A percentile compares a stretch with the other conserved stretches of the same genome.
These are phyloP conservation scores for Heloderma charlesbogerti DNA, from an alignment of 2,113 vertebrate species.

Conservation along the genomic window DNA sequence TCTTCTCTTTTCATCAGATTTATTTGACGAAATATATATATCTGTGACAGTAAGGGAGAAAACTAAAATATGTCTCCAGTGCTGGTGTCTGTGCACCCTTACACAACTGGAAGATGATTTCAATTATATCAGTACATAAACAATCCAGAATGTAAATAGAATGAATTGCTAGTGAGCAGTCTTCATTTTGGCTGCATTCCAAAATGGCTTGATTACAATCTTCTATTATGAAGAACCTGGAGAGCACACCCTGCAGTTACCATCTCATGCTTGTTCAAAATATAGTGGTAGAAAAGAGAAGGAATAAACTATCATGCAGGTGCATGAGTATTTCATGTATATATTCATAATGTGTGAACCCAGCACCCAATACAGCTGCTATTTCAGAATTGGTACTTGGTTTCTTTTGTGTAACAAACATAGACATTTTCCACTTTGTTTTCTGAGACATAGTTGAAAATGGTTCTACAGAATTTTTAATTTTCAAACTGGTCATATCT, in stretches of 20 bases:
- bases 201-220: slow-evolving; percentile 45
- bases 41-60: neutral
- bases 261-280: slow-evolving; percentile 48
- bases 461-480: no score
- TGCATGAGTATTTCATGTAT: slow-evolving; percentile 37
- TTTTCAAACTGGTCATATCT: neutral
- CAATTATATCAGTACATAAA: neutral
- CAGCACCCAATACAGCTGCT: slow-evolving; percentile 55
- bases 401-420: neutral
- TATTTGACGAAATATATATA: neutral
- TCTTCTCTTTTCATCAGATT: neutral
- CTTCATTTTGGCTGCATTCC: slow-evolving; percentile 53
- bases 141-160: neutral
- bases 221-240: slow-evolving; percentile 45
- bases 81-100: neutral
- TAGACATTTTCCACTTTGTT: neutral
- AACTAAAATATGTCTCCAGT: neutral
- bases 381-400: slow-evolving; percentile 34
- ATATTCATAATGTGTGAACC: slow-evolving; percentile 29
- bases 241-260: slow-evolving; percentile 51
- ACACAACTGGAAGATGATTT: neutral
- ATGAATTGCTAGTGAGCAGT: neutral
- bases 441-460: neutral
- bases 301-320: slow-evolving; percentile 39
- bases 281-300: neutral